Percentiles rank a stretch among this genome's conserved stretches.
These are phyloP conservation scores for Chydorus sphaericus DNA, from an alignment of 2,888 invertebrate species.

Conservation along the genomic window DNA sequence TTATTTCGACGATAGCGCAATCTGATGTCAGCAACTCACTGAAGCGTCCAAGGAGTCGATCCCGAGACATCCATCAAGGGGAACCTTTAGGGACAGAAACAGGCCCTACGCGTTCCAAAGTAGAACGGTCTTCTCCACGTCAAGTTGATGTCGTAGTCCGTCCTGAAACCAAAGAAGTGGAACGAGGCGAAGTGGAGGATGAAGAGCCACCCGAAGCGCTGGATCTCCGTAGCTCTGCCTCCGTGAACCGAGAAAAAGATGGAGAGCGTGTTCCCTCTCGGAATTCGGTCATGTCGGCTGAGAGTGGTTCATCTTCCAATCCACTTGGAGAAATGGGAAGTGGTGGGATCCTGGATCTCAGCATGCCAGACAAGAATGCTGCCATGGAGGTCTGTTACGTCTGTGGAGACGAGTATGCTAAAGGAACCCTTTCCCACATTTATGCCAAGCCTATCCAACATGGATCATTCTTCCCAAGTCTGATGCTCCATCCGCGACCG, in stretches of 20 bases:
- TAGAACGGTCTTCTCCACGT: neutral
- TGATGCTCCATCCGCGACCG: conserved; percentile 62
- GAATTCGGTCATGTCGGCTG: conserved; percentile 15
- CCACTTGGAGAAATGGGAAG: conserved; percentile 36
- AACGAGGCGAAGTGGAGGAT: neutral
- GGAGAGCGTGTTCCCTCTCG: conserved; percentile 15
- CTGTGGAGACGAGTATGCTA: conserved; percentile 73
- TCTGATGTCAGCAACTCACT: neutral
- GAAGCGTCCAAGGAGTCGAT: neutral
- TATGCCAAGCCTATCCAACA: conserved; percentile 36
- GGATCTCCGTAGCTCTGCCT: conserved; percentile 28
- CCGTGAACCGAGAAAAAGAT: conserved; percentile 28
- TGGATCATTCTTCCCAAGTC: conserved; percentile 32
- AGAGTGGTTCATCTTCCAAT: neutral
- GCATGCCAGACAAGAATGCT: conserved; percentile 85
- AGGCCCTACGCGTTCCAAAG: conserved; percentile 1
- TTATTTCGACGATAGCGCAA: too few relatives aligned
- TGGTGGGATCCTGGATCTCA: conserved; percentile 61
- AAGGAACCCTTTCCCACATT: conserved; percentile 60
- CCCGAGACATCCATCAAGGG: neutral
- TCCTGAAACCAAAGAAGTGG: too few relatives aligned
- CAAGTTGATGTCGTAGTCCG: too few relatives aligned
- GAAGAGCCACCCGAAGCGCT: conserved; percentile 28
- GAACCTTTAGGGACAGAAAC: too few relatives aligned
- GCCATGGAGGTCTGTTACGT: conserved; percentile 71